phyloP scores from a whole-genome alignment of 2,113 vertebrate genomes.

The Corydoras maculifer region DNA sequence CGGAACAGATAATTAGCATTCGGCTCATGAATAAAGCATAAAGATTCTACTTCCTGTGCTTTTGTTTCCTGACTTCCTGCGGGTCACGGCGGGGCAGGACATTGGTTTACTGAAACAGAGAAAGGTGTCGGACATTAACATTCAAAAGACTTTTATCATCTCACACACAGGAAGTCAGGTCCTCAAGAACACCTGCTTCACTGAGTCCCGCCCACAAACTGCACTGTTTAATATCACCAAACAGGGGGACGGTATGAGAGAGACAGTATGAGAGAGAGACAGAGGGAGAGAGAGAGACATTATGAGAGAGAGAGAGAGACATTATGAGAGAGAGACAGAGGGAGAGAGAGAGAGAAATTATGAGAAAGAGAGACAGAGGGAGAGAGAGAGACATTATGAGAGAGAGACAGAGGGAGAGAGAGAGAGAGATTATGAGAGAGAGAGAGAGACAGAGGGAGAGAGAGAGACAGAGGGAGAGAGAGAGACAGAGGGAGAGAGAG shows the following conservation, averaged over 20 bases:
- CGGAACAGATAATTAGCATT: background rate
- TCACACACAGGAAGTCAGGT: constrained; percentile 1
- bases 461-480: too few species aligned
- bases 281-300: background rate
- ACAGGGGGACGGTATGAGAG: background rate
- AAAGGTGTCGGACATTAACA: constrained; percentile 35
- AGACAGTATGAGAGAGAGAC: background rate
- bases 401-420: too few species aligned
- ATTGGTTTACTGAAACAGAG: constrained; percentile 54
- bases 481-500: too few species aligned
- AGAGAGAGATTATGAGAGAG: too few species aligned
- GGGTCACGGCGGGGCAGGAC: constrained; percentile 52
- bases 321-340: too few species aligned
- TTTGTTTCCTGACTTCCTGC: constrained; percentile 47
- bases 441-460: too few species aligned
- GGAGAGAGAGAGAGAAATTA: too few species aligned
- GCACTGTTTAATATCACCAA: background rate
- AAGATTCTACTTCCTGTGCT: constrained; percentile 78
- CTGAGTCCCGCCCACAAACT: too few species aligned
- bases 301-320: background rate
- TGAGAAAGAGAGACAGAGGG: too few species aligned
- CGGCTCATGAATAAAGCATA: constrained; percentile 73
- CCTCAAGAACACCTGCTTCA: background rate
- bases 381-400: too few species aligned
- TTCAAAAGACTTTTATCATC: constrained; percentile 48